Evolutionary conservation across 2,113 vertebrate genomes (phyloP), one percentile per base, ranked within the genome.

Genomic region (Passer montanus): DNA sequence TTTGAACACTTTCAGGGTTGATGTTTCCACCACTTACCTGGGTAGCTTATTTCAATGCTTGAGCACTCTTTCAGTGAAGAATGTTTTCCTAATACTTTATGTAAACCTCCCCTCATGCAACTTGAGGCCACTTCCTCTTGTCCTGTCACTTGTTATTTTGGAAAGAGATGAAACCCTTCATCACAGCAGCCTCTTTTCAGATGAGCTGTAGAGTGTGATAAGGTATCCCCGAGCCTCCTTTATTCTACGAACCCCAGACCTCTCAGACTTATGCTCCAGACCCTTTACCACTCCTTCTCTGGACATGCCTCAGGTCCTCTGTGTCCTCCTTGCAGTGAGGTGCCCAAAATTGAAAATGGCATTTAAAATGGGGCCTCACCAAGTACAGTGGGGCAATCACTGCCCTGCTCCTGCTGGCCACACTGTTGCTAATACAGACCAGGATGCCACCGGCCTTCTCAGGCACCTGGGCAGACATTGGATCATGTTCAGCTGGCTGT

Each of bases 121-220:
- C 46, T 18, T 30, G 23, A 75, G 60, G 23, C 39, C 33, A 52
- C 20, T 39, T 52, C 10, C 33, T 74, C 52, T 59, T 46, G 27
- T 74, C 19, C 37, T 28, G 10, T 43, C 37, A 20, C 52, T 81
- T 24, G 13, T n/a, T 52, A 26, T 13, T 52, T 14, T 59, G 52
- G 18, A 46, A 67, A 59, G 33, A 67, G 33, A 37, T 6, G 0
- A 16, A 52, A 14, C 15, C 15, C 20, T 33, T 59, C 19, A 53
- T 39, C 53, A 46, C 15, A 89, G 28, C 23, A 19, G 24, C 6
- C 10, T 66, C 44, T 15, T 30, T 74, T 52, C 69, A 46, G 44
- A 7, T 13, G 41, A 44, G 14, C 3, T 20, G 2, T 44, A 44
- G 15, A 24, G 15, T n/a, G 28, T 0, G 0, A 8, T n/a, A 67